Evolutionary conservation across 2,113 vertebrate species (phyloP).

Genomic region (Casuarius casuarius): DNA sequence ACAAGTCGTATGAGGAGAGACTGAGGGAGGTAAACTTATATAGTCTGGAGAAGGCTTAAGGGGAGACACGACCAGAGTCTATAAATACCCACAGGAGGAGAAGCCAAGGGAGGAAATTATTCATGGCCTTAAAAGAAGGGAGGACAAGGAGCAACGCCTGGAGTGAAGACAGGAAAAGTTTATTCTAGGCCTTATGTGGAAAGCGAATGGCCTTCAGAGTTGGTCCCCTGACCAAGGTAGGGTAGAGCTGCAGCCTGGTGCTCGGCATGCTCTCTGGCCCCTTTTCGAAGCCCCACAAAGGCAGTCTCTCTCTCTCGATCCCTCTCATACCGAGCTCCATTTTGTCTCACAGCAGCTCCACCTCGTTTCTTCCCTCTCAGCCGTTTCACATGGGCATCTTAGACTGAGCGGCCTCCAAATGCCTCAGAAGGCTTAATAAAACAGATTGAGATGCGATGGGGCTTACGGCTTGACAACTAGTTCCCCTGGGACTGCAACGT

Average conservation of each 20-base stretch:
- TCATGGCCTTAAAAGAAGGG: background rate
- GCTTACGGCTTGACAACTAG: slow-evolving; percentile 18
- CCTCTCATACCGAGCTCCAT: background rate
- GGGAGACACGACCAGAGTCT: slow-evolving; percentile 56
- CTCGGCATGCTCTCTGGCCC: background rate
- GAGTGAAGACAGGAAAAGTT: slow-evolving; percentile 27
- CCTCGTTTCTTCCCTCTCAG: background rate
- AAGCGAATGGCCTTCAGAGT: background rate
- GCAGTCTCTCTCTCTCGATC: rapidly evolving
- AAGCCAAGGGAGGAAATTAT: slow-evolving; percentile 32
- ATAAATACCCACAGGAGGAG: slow-evolving; percentile 25
- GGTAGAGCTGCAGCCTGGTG: no score
- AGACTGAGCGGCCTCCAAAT: background rate
- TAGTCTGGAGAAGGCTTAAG: slow-evolving; percentile 58
- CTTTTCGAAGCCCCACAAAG: background rate
- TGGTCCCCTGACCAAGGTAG: rapidly evolving
- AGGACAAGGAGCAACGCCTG: slow-evolving; percentile 10
- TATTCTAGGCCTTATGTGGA: background rate
- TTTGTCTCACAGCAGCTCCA: background rate
- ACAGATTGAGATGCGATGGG: background rate
- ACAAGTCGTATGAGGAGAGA: background rate
- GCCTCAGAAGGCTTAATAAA: slow-evolving; percentile 5
- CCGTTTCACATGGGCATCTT: rapidly evolving
- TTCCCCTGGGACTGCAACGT: background rate
- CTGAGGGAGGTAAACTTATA: slow-evolving; percentile 31